A percentile compares a stretch with the other conserved stretches of the same genome.
These are phyloP conservation scores for Chloroceryle inda DNA, from an alignment of 2,797 vertebrate genomes.

Conservation along the genomic window DNA sequence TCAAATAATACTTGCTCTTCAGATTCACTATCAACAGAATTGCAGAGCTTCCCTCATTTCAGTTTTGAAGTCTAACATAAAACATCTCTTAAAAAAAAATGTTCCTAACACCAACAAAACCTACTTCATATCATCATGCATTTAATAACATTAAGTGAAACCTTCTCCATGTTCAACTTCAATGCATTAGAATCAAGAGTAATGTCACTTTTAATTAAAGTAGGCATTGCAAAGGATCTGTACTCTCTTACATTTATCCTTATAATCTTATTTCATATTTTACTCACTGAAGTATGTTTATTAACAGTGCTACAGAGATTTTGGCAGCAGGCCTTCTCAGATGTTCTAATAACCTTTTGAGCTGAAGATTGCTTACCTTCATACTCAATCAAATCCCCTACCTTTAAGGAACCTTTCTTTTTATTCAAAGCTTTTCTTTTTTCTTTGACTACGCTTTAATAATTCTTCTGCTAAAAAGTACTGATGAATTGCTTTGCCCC, in stretches of 20 bases:
- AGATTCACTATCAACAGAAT: neutral
- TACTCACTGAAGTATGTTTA: conserved; percentile 2
- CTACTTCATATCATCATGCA: neutral
- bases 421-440: conserved; percentile 35
- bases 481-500: conserved; percentile 19
- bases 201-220: conserved; percentile 53
- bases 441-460: conserved; percentile 16
- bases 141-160: conserved; percentile 47
- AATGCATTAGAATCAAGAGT: neutral
- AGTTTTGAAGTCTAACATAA: neutral
- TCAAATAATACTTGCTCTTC: neutral
- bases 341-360: conserved; percentile 55
- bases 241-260: conserved; percentile 10
- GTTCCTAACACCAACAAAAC: neutral
- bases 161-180: neutral
- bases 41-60: neutral
- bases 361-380: conserved; percentile 43
- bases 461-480: conserved; percentile 3
- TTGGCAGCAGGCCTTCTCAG: conserved; percentile 10
- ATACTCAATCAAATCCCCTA: conserved; percentile 45
- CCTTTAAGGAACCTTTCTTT: conserved; percentile 49
- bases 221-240: conserved; percentile 6
- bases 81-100: neutral
- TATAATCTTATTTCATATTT: conserved; percentile 46
- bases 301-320: conserved; percentile 15